These are phyloP conservation scores for Pangasius krempfi DNA, from an alignment of 2,797 vertebrate genomes.

Conservation along the genomic window DNA sequence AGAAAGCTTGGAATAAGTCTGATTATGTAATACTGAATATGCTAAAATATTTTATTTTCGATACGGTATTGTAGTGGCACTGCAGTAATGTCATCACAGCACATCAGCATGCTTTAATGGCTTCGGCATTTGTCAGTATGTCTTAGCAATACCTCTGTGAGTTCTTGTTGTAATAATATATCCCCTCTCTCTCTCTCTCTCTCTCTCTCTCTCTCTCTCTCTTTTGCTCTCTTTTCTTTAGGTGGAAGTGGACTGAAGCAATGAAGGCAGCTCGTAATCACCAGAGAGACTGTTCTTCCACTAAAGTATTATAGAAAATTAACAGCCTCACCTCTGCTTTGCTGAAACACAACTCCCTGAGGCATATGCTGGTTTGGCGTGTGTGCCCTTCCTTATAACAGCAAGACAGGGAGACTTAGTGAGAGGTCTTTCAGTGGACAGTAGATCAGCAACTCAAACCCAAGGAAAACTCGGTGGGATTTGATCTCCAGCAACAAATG, in stretches of 20 bases:
- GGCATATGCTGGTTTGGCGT: conserved; percentile 70
- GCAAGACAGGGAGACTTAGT: conserved; percentile 71
- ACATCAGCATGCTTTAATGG: conserved; percentile 63
- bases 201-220: conserved; percentile 42
- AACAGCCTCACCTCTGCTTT: conserved; percentile 64
- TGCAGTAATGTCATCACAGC: conserved; percentile 73
- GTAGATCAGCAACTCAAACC: conserved; percentile 62
- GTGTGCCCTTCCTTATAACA: conserved; percentile 65
- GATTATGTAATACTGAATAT: neutral
- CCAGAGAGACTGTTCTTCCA: conserved; percentile 76
- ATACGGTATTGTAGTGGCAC: conserved; percentile 35
- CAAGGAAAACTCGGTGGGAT: conserved; percentile 65
- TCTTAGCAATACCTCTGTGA: conserved; percentile 49
- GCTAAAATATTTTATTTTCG: neutral
- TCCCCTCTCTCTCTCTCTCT: conserved; percentile 45
- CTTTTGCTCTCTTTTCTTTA: conserved; percentile 67
- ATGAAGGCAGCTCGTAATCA: conserved; percentile 75
- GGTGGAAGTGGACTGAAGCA: conserved; percentile 79
- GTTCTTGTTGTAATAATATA: conserved; percentile 42
- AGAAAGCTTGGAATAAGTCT: neutral
- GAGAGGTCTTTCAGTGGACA: conserved; percentile 73
- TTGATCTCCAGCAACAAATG: conserved; percentile 75
- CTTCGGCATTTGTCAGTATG: conserved; percentile 71
- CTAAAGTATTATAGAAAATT: conserved; percentile 71
- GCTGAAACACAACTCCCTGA: conserved; percentile 65